phyloP scores from a whole-genome alignment of 2,797 vertebrate genomes.

The Molossus alvarezi region DNA sequence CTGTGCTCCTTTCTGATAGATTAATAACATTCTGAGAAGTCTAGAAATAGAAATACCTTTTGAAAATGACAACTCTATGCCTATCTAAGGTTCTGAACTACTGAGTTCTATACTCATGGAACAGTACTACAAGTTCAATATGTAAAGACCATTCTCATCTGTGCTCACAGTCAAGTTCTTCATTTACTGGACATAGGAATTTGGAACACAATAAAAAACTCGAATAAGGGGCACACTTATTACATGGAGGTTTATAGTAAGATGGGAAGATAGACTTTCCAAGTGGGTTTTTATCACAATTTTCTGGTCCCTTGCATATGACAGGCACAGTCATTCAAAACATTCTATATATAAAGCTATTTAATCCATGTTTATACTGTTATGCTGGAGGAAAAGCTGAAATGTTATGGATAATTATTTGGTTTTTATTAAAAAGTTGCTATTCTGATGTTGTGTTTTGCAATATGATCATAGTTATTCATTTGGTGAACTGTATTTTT shows the following conservation, averaged over 20 bases:
- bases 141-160: background rate
- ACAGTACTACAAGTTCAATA: background rate
- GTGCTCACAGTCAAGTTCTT: background rate
- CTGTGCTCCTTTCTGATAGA: background rate
- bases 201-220: constrained; percentile 1
- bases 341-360: background rate
- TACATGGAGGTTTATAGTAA: background rate
- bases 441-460: constrained; percentile 5
- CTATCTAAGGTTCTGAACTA: background rate
- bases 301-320: background rate
- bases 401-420: background rate
- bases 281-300: background rate
- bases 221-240: background rate
- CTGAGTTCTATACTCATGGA: background rate
- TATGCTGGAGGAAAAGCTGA: background rate
- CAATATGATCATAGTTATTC: constrained; percentile 13
- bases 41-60: background rate
- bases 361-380: constrained; percentile 1
- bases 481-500: constrained; percentile 77
- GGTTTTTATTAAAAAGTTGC: constrained; percentile 18
- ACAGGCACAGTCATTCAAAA: background rate
- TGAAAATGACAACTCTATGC: background rate
- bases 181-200: background rate
- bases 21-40: constrained; percentile 20
- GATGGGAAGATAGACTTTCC: background rate